phyloP scores from a whole-genome alignment of 2,113 vertebrate species.

The Catharus fuscescens region DNA sequence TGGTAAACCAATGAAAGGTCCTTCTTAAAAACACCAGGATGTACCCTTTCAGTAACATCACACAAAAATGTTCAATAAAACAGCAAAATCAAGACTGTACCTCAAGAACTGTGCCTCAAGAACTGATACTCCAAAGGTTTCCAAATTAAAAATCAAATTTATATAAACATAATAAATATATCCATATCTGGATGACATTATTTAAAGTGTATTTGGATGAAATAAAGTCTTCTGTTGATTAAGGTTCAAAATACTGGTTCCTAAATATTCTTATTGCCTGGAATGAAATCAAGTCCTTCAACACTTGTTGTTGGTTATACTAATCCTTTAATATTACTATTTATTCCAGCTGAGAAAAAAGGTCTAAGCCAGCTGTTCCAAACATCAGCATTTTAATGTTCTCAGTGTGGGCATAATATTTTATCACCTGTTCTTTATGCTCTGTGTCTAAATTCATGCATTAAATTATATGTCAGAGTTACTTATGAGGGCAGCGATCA shows the following conservation, averaged over 20 bases:
- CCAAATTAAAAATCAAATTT: background rate
- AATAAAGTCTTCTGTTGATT: background rate
- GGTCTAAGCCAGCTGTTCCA: conserved; percentile 47
- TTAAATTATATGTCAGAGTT: conserved; percentile 32
- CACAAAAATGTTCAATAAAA: background rate
- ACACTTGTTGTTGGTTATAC: conserved; percentile 51
- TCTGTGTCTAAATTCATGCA: conserved; percentile 23
- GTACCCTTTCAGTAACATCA: background rate
- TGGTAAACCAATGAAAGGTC: background rate
- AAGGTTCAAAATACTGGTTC: background rate
- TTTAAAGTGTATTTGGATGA: background rate
- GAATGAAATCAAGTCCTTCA: conserved; percentile 31
- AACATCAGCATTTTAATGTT: conserved; percentile 47
- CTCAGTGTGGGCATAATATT: conserved; percentile 8
- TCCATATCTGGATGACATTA: background rate
- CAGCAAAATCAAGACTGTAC: accelerated
- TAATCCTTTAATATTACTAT: conserved; percentile 66
- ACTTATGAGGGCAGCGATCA: background rate
- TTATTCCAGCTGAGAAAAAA: conserved; percentile 46
- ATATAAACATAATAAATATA: background rate
- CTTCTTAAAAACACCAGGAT: background rate
- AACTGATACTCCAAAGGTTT: background rate
- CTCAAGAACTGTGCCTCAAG: background rate
- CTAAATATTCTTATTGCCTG: conserved; percentile 7
- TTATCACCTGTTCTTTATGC: conserved; percentile 68